Evolutionary conservation across 2,888 invertebrate species (phyloP).

Genomic region (Acrobasis consociella): DNA sequence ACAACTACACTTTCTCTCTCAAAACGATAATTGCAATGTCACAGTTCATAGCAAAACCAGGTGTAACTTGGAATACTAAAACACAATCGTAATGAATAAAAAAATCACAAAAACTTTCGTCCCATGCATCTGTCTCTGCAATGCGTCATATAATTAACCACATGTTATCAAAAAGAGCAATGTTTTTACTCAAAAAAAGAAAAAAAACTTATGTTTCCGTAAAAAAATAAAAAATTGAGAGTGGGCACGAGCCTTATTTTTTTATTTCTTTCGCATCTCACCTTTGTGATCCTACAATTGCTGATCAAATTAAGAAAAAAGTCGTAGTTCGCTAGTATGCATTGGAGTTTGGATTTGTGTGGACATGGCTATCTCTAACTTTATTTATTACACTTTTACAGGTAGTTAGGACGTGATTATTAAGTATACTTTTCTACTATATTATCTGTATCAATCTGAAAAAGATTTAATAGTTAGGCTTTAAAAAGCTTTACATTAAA

Average conservation of each 20-base stretch:
- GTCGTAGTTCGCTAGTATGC: slow-evolving; percentile 32
- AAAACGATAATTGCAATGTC: background rate
- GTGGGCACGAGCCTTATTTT: slow-evolving; percentile 71
- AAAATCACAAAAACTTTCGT: slow-evolving; percentile 35
- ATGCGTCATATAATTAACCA: slow-evolving; percentile 59
- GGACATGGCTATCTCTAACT: slow-evolving; percentile 43
- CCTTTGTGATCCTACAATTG: slow-evolving; percentile 67
- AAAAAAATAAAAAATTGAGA: slow-evolving; percentile 58
- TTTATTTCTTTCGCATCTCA: slow-evolving; percentile 46
- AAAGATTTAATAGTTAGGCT: too few relatives aligned
- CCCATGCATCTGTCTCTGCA: slow-evolving; percentile 50
- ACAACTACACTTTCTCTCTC: background rate
- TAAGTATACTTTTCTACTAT: too few relatives aligned
- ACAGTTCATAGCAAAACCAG: background rate
- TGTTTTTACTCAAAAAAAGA: slow-evolving; percentile 63
- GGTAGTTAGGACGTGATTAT: too few relatives aligned
- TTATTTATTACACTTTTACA: too few relatives aligned
- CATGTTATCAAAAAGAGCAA: slow-evolving; percentile 56
- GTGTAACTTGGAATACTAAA: slow-evolving; percentile 1
- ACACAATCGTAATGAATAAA: slow-evolving; percentile 20
- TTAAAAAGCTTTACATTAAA: too few relatives aligned
- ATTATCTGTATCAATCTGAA: too few relatives aligned
- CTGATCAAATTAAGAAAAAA: slow-evolving; percentile 76
- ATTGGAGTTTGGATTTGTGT: slow-evolving; percentile 36
- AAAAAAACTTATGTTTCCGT: slow-evolving; percentile 58